These are phyloP conservation scores for Montipora cactus DNA, from an alignment of 64 coral and sea anemone species.

Conservation along the genomic window DNA sequence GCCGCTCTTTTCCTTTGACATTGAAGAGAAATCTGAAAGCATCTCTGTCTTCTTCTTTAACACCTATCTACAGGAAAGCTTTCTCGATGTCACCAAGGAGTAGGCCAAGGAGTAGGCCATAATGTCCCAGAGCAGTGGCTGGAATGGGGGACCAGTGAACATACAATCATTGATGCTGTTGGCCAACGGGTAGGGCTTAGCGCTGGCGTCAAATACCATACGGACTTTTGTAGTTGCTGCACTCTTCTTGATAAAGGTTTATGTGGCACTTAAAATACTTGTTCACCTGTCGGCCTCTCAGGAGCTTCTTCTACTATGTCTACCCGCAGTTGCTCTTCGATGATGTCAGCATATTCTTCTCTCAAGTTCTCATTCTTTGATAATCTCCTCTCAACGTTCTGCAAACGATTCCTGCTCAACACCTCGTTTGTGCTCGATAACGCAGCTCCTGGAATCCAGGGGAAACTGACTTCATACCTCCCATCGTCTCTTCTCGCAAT, in stretches of 20 bases:
- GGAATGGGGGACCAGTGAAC: conserved; percentile 25
- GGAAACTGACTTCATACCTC: conserved; percentile 26
- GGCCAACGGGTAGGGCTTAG: neutral
- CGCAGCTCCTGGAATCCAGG: conserved; percentile 13
- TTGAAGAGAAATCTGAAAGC: conserved; percentile 2
- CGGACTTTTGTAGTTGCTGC: conserved; percentile 1
- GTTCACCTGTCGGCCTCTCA: neutral
- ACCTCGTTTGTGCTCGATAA: neutral
- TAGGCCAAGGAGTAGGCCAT: no score
- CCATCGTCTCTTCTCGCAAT: conserved; percentile 2
- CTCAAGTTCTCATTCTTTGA: neutral
- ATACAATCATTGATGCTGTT: conserved; percentile 46
- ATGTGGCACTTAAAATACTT: conserved; percentile 49
- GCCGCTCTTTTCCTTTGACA: neutral
- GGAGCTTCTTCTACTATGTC: neutral
- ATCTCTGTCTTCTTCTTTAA: conserved; percentile 16
- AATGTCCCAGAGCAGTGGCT: neutral
- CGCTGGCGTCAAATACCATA: conserved; percentile 36
- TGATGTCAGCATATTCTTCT: conserved; percentile 33
- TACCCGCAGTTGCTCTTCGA: conserved; percentile 25
- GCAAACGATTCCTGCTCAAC: neutral
- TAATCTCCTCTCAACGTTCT: neutral
- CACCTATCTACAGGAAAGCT: neutral
- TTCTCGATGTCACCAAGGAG: no score
- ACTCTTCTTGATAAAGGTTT: conserved; percentile 37